These are phyloP conservation scores for Palythoa caribaeorum DNA, from an alignment of 92 coral and sea anemone species.

Conservation along the genomic window DNA sequence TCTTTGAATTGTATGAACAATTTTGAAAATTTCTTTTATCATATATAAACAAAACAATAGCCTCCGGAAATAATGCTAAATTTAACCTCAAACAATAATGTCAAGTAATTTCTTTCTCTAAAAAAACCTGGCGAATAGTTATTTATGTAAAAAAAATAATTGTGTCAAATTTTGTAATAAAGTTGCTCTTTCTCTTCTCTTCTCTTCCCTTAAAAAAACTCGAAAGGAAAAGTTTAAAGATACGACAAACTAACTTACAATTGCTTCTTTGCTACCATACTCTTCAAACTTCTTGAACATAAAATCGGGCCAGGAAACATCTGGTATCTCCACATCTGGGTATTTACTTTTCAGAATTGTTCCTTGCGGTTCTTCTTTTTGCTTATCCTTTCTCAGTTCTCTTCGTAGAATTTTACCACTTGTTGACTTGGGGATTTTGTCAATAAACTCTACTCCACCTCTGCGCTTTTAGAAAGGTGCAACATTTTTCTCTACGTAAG, in stretches of 20 bases:
- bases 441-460: conserved; percentile 63
- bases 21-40: too few relatives aligned
- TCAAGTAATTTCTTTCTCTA: too few relatives aligned
- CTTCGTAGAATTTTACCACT: conserved; percentile 57
- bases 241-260: conserved; percentile 63
- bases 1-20: too few relatives aligned
- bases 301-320: conserved; percentile 80
- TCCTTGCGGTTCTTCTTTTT: background rate
- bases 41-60: too few relatives aligned
- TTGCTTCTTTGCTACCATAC: conserved; percentile 79
- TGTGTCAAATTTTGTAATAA: too few relatives aligned
- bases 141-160: too few relatives aligned
- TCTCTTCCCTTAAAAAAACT: background rate
- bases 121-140: too few relatives aligned
- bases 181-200: too few relatives aligned
- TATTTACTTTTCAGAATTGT: conserved; percentile 71
- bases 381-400: conserved; percentile 20
- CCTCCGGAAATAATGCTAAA: too few relatives aligned
- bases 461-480: conserved; percentile 56
- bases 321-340: conserved; percentile 78
- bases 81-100: too few relatives aligned
- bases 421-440: conserved; percentile 60
- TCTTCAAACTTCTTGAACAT: conserved; percentile 80
- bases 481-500: conserved; percentile 30
- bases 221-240: background rate